phyloP scores from a whole-genome alignment of 2,888 invertebrate species.

The Drosophila testacea region DNA sequence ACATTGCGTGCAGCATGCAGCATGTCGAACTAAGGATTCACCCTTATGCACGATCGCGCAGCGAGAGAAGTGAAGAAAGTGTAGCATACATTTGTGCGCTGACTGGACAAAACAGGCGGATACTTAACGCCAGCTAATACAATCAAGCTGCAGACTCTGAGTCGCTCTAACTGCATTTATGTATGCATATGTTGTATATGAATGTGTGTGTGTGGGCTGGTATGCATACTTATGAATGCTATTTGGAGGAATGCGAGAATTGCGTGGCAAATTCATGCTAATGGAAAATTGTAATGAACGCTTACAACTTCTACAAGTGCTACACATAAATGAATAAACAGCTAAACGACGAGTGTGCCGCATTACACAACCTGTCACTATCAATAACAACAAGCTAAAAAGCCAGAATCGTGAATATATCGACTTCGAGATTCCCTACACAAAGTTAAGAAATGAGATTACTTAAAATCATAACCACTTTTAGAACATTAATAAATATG shows the following conservation, averaged over 20 bases:
- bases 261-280: slow-evolving; percentile 59
- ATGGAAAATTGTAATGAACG: slow-evolving; percentile 67
- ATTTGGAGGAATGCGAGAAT: slow-evolving; percentile 47
- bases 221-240: not conserved
- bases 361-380: slow-evolving; percentile 58
- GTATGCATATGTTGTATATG: not conserved
- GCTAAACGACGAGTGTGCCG: slow-evolving; percentile 47
- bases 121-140: slow-evolving; percentile 26
- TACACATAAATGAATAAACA: slow-evolving; percentile 62
- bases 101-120: slow-evolving; percentile 5
- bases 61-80: slow-evolving; percentile 19
- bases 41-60: slow-evolving; percentile 12
- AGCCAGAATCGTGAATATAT: not conserved
- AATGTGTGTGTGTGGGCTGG: not conserved
- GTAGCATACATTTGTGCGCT: slow-evolving; percentile 27
- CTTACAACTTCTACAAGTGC: slow-evolving; percentile 63
- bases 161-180: not conserved
- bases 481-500: too few relatives aligned
- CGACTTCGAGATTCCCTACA: not conserved
- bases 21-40: slow-evolving; percentile 28
- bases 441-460: not conserved
- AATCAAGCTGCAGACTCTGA: slow-evolving; percentile 4
- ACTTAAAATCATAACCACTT: too few relatives aligned
- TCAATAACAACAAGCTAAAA: slow-evolving; percentile 20
- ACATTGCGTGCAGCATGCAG: slow-evolving; percentile 7